Conservation (phyloP, 2,888 invertebrate species). For the Tenodera sinensis region DNA sequence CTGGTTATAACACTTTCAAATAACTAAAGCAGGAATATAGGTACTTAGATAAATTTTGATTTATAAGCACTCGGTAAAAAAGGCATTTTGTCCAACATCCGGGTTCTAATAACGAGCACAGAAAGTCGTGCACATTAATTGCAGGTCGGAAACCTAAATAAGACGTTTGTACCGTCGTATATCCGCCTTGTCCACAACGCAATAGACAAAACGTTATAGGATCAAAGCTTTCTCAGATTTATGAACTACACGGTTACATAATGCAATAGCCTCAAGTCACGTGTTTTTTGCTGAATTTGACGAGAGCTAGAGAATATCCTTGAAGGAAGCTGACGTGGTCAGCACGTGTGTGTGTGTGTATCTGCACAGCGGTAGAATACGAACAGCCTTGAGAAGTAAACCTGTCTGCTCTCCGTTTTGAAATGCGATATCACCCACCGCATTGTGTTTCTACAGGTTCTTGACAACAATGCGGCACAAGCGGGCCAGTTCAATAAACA, state of each 20-base stretch:
- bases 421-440: neutral
- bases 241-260: neutral
- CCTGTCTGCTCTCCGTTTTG: neutral
- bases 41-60: no score
- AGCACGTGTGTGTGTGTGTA: neutral
- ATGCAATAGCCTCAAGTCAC: neutral
- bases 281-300: neutral
- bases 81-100: no score
- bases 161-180: no score
- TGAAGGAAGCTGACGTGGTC: neutral
- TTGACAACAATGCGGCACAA: neutral
- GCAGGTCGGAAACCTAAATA: no score
- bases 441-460: neutral
- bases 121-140: no score
- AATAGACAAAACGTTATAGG: no score
- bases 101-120: no score
- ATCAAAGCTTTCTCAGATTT: no score
- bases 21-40: no score
- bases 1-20: no score
- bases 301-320: neutral
- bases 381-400: neutral
- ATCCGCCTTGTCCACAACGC: no score
- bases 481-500: neutral
- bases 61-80: no score
- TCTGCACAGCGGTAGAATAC: neutral